Evolutionary conservation across 2,113 vertebrate species (phyloP).

Genomic region (Phalacrocorax brasilianus): DNA sequence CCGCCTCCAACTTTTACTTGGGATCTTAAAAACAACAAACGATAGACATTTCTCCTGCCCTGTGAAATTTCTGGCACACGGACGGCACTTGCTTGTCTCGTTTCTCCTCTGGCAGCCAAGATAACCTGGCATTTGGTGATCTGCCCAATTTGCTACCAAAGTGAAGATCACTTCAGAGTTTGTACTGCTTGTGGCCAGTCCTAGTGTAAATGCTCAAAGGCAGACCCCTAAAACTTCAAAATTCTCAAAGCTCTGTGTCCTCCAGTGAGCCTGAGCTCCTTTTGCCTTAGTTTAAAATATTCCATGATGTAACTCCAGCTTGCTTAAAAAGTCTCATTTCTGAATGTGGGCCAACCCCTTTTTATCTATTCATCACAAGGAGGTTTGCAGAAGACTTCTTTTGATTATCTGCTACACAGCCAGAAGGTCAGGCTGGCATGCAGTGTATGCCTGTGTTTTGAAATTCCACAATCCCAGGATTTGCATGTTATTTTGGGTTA

Average conservation of each 20-base stretch:
- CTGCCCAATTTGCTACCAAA: not conserved
- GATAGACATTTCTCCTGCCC: not conserved
- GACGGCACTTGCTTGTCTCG: conserved; percentile 10
- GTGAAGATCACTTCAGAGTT: not conserved
- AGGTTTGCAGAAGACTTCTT: conserved; percentile 4
- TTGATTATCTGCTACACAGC: not conserved
- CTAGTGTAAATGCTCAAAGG: not conserved
- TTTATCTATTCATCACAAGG: not conserved
- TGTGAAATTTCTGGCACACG: not conserved
- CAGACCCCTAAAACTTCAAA: not conserved
- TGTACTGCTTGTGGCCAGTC: not conserved
- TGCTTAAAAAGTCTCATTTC: not conserved
- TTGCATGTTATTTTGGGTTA: not conserved
- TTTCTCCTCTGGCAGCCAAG: not conserved
- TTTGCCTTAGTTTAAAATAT: conserved; percentile 1
- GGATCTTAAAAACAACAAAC: not conserved
- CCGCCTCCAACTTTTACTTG: not conserved
- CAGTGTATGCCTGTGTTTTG: not conserved
- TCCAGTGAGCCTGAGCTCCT: not conserved
- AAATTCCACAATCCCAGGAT: not conserved
- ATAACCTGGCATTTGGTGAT: not conserved
- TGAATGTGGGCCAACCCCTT: not conserved
- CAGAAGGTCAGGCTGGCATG: conserved; percentile 7
- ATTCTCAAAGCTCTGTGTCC: not conserved
- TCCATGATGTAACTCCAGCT: not conserved